These are phyloP conservation scores for Coluber constrictor DNA, from an alignment of 2,797 vertebrate genomes.

Conservation along the genomic window DNA sequence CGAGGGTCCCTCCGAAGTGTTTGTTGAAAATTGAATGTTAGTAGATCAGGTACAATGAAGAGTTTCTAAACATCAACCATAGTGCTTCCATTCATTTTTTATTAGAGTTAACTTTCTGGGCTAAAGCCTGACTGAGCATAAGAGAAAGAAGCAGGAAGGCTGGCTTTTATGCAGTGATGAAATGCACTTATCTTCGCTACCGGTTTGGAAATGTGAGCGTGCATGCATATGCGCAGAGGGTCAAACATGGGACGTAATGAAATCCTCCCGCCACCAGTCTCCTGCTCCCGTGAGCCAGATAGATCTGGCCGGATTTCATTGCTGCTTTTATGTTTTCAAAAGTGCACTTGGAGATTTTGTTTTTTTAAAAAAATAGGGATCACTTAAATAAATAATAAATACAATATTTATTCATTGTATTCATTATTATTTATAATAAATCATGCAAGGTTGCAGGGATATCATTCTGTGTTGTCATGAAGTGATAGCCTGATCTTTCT, in stretches of 20 bases:
- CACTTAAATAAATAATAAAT: background rate
- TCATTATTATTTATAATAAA: background rate
- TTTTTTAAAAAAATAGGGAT: background rate
- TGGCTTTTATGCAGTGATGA: too few relatives aligned
- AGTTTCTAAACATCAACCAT: background rate
- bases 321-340: background rate
- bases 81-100: background rate
- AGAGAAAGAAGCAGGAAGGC: background rate
- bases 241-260: too few relatives aligned
- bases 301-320: too few relatives aligned
- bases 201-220: too few relatives aligned
- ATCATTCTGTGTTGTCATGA: background rate
- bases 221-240: too few relatives aligned
- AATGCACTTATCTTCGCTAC: too few relatives aligned
- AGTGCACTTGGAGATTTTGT: background rate
- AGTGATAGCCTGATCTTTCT: background rate
- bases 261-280: too few relatives aligned
- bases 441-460: background rate
- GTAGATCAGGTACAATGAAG: background rate
- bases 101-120: background rate
- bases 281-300: accelerated
- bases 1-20: background rate
- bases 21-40: background rate
- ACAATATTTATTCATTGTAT: background rate
- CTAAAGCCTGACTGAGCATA: background rate